A percentile compares a stretch with the other conserved stretches of the same genome.
phyloP scores from a whole-genome alignment of 2,113 vertebrate genomes.

The Burhinus bistriatus region DNA sequence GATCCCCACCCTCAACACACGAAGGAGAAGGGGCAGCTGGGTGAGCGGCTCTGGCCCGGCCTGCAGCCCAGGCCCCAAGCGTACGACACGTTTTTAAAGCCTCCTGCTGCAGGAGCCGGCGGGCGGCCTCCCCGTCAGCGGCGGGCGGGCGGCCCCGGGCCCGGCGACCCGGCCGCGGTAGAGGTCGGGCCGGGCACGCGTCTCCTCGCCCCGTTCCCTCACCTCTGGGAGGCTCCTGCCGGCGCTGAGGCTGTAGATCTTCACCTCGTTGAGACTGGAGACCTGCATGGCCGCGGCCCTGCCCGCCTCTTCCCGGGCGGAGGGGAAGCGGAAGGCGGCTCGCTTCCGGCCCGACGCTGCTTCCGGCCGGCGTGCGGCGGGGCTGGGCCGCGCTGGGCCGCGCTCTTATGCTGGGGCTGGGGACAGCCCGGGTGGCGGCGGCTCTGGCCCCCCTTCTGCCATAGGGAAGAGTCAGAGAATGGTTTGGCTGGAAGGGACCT shows the following conservation, averaged over 20 bases:
- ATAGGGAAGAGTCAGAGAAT: background rate
- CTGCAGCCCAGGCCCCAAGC: background rate
- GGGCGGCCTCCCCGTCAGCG: background rate
- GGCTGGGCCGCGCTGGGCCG: too few relatives aligned
- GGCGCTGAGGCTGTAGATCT: conserved; percentile 95
- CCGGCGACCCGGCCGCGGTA: too few relatives aligned
- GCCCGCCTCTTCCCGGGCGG: background rate
- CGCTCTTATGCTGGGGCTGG: background rate
- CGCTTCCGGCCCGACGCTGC: background rate
- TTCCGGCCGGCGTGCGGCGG: too few relatives aligned
- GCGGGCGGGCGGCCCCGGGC: background rate
- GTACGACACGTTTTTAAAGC: rapidly evolving
- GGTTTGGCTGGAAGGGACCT: background rate
- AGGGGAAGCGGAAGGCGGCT: background rate
- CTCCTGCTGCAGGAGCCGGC: background rate
- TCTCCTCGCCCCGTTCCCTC: conserved; percentile 33
- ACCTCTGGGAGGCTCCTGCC: conserved; percentile 97
- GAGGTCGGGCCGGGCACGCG: background rate
- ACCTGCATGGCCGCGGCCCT: conserved; percentile 82
- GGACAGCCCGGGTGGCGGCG: rapidly evolving
- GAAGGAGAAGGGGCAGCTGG: background rate
- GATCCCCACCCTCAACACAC: rapidly evolving
- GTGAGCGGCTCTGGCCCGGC: background rate
- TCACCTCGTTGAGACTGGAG: conserved; percentile 93
- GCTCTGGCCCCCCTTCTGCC: rapidly evolving